These are phyloP conservation scores for Synaphobranchus kaupii DNA, from an alignment of 2,797 vertebrate species.

Conservation along the genomic window DNA sequence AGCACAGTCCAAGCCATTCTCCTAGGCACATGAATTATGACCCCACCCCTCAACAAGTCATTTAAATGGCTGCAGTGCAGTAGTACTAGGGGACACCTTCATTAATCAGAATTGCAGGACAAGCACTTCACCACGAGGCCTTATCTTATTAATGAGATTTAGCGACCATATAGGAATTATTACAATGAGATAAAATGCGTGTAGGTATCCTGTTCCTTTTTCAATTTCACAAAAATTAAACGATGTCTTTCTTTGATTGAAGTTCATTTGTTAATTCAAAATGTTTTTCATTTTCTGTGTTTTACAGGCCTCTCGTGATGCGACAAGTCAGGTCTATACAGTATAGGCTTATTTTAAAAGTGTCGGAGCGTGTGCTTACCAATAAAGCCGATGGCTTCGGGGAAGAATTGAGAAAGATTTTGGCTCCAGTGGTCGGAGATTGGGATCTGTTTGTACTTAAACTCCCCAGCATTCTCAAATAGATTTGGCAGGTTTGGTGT, in stretches of 20 bases:
- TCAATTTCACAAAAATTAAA: neutral
- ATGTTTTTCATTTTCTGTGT: neutral
- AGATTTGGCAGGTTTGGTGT: constrained; percentile 83
- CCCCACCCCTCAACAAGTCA: neutral
- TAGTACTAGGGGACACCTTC: constrained; percentile 52
- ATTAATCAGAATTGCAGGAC: constrained; percentile 60
- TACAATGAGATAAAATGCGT: neutral
- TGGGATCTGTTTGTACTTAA: constrained; percentile 84
- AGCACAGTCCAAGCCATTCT: neutral
- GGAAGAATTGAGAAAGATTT: constrained; percentile 84
- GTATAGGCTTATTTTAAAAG: neutral
- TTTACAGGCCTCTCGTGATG: neutral
- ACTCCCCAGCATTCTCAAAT: constrained; percentile 82
- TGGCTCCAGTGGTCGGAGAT: constrained; percentile 87
- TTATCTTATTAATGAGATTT: constrained; percentile 51
- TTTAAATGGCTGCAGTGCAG: neutral
- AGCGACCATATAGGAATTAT: constrained; percentile 17
- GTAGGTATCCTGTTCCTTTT: neutral
- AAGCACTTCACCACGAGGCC: constrained; percentile 59
- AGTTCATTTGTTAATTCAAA: neutral
- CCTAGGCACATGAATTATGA: neutral
- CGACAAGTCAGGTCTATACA: neutral
- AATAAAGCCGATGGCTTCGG: constrained; percentile 84
- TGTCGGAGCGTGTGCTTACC: constrained; percentile 62
- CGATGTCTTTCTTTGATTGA: neutral